A percentile compares a stretch with the other conserved stretches of the same genome.
These are phyloP conservation scores for Ptilonorhynchus violaceus DNA, from an alignment of 2,113 vertebrate species.

Conservation along the genomic window DNA sequence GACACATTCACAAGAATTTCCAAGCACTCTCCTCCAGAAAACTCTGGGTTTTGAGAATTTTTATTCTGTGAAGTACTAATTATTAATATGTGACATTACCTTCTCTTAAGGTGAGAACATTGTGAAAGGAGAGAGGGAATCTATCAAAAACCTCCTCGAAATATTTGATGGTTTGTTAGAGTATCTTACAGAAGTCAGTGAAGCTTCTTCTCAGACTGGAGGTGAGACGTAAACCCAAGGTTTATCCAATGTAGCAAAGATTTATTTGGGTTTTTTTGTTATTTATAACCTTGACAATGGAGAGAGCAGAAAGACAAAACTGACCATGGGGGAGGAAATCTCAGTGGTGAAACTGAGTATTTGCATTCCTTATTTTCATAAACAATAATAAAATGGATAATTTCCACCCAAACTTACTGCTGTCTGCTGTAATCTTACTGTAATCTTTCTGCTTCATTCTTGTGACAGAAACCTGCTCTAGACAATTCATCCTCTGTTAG, in stretches of 20 bases:
- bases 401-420: background rate
- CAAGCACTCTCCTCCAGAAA: background rate
- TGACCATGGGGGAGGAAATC: background rate
- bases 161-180: slow-evolving; percentile 96
- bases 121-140: slow-evolving; percentile 86
- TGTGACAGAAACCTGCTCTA: background rate
- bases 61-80: background rate
- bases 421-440: too few species aligned
- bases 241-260: background rate
- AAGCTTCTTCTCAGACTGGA: slow-evolving; percentile 77
- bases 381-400: background rate
- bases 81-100: background rate
- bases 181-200: slow-evolving; percentile 88
- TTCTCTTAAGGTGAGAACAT: slow-evolving; percentile 89
- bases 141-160: slow-evolving; percentile 91
- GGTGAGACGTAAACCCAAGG: slow-evolving; percentile 57
- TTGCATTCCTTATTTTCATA: background rate
- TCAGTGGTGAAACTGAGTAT: background rate
- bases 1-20: background rate
- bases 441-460: background rate
- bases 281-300: background rate
- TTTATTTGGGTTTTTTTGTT: background rate
- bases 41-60: background rate
- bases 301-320: background rate
- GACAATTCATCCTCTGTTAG: background rate